Evolutionary conservation across 2,113 vertebrate genomes (phyloP), one percentile per base, ranked within the genome.

Genomic region (Campylomormyrus tamandua): DNA sequence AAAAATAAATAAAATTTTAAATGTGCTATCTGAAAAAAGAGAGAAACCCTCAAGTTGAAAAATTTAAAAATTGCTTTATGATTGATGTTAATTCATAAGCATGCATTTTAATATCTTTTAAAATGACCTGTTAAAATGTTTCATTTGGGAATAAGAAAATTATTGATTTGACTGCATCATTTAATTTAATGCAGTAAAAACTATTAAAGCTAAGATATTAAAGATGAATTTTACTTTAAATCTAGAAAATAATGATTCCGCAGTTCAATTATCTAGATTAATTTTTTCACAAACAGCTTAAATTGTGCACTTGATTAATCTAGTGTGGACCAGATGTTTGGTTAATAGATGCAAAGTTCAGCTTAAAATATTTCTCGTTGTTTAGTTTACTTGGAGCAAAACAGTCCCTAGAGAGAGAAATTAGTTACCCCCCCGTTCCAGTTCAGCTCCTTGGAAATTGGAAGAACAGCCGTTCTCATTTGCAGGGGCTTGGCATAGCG

Each of bases 301-400:
- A 86, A 50, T 86, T 49, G 83, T 86, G 45, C 48, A 86, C 48
- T 48, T 86, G 24, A 50, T 13, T 86, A 48, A 50, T 85, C 24
- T 48, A 24, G 62, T 50, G 88, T 52, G 66, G 66, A 46, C 46
- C 88, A 89, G 88, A 89, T 83, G 89, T 89, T 84, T 84, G 89
- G 77, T 35, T 52, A 84, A 52, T 8, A 42, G 83, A 46, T 21
- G 49, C 88, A 52, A 31, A 89, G 66, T 66, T 89, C 88, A 77
- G 62, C 66, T 80, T 49, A 77, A 89, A 27, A 70, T 35, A 7
- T 89, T 50, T 45, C 52, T 42, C 10, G 19, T 39, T 56, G 45
- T 48, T 86, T 50, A 86, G 89, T 42, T 46, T 62, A 53, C 15
- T 58, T 45, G 31, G 49, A 83, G 89, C 89, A 89, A 84, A 89